Evolutionary conservation across 2,888 invertebrate species (phyloP).

Genomic region (Sipunculus nudus): DNA sequence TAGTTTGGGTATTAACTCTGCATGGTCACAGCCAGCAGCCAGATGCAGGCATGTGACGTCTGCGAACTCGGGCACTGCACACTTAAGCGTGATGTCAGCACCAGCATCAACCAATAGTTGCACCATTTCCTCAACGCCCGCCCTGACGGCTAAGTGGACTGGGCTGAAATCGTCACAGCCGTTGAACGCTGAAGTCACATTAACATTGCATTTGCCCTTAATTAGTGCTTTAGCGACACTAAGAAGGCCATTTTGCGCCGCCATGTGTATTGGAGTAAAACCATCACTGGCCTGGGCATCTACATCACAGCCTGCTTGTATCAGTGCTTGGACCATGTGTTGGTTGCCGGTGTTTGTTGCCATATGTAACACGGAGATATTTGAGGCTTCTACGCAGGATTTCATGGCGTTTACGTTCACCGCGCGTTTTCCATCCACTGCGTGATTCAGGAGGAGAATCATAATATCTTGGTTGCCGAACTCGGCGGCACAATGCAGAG

Average conservation of each 20-base stretch:
- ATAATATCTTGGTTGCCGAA: slow-evolving; percentile 34
- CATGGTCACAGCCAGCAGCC: slow-evolving; percentile 40
- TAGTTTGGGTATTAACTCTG: slow-evolving; percentile 40
- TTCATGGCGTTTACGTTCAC: slow-evolving; percentile 25
- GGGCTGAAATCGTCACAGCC: slow-evolving; percentile 26
- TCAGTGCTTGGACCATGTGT: slow-evolving; percentile 23
- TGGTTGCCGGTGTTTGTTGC: slow-evolving; percentile 25
- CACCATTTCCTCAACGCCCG: slow-evolving; percentile 33
- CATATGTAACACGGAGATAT: slow-evolving; percentile 37
- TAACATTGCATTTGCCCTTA: slow-evolving; percentile 24
- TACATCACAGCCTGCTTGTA: slow-evolving; percentile 28
- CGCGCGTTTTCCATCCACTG: not conserved
- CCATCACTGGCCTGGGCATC: slow-evolving; percentile 29
- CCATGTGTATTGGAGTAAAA: slow-evolving; percentile 36
- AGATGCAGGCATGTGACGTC: slow-evolving; percentile 39
- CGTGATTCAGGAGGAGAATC: slow-evolving; percentile 1
- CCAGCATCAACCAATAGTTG: slow-evolving; percentile 33
- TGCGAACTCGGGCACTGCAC: slow-evolving; percentile 28
- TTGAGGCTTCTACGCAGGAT: slow-evolving; percentile 31
- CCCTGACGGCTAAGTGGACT: slow-evolving; percentile 35
- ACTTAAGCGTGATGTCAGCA: slow-evolving; percentile 31
- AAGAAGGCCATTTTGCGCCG: slow-evolving; percentile 32
- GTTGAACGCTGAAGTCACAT: slow-evolving; percentile 17
- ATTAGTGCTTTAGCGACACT: slow-evolving; percentile 31
- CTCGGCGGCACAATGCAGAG: slow-evolving; percentile 39